phyloP scores from a whole-genome alignment of 2,888 invertebrate species.

The Heliconius cydno region DNA sequence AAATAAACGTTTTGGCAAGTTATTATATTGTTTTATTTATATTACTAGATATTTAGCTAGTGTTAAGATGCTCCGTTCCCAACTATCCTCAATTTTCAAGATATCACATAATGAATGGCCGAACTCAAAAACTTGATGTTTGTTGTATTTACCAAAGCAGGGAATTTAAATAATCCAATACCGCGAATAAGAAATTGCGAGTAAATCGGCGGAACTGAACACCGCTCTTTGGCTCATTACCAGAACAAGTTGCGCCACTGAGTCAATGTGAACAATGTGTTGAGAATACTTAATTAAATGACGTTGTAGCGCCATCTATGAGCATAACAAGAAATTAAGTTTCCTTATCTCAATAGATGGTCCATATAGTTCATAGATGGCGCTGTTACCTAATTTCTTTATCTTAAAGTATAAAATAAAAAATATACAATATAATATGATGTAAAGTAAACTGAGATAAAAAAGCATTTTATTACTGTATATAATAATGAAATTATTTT shows the following conservation, averaged over 20 bases:
- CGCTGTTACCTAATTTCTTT: neutral
- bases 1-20: slow-evolving; percentile 2
- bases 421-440: neutral
- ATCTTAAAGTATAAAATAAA: neutral
- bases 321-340: neutral
- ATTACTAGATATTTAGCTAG: neutral
- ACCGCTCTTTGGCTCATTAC: too few relatives aligned
- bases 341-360: neutral
- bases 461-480: too few relatives aligned
- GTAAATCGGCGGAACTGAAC: too few relatives aligned
- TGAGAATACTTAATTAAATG: neutral
- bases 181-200: too few relatives aligned
- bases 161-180: too few relatives aligned
- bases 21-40: neutral
- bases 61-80: too few relatives aligned
- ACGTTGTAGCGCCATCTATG: neutral
- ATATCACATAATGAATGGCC: too few relatives aligned
- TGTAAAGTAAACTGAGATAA: too few relatives aligned
- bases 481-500: too few relatives aligned
- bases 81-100: too few relatives aligned
- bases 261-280: neutral
- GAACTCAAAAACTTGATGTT: too few relatives aligned
- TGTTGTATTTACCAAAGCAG: too few relatives aligned
- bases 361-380: neutral
- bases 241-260: neutral